Evolutionary conservation across 1,140 invertebrate species (phyloP).

Genomic region (Bombus cullumanus): DNA sequence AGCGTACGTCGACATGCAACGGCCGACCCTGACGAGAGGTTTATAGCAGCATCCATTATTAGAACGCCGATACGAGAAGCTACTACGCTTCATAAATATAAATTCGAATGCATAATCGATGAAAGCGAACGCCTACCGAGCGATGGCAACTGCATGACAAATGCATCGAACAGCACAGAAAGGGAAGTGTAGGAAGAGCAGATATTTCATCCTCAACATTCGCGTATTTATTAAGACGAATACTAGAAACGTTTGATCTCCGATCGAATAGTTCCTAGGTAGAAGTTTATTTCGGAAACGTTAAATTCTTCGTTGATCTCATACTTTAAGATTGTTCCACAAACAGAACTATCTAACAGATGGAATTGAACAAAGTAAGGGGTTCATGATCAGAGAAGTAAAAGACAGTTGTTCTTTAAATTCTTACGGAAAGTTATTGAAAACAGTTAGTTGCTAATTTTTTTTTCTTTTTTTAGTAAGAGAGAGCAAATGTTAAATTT

Average conservation of each 20-base stretch:
- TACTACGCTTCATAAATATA: conserved; percentile 78
- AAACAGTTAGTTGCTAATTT: too few relatives aligned
- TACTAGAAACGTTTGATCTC: neutral
- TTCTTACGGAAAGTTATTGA: too few relatives aligned
- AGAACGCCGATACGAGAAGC: conserved; percentile 66
- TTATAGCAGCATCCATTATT: conserved; percentile 65
- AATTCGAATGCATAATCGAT: conserved; percentile 80
- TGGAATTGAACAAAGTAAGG: too few relatives aligned
- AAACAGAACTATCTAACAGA: too few relatives aligned
- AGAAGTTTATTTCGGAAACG: too few relatives aligned
- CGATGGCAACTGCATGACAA: conserved; percentile 60
- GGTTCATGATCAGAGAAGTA: too few relatives aligned
- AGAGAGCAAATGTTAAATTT: too few relatives aligned
- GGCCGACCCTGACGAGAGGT: conserved; percentile 45
- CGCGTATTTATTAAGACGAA: neutral
- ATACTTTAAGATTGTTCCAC: too few relatives aligned
- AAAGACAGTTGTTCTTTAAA: too few relatives aligned
- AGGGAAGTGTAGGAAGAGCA: neutral
- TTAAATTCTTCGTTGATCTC: too few relatives aligned
- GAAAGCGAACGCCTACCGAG: conserved; percentile 71
- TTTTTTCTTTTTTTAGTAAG: too few relatives aligned
- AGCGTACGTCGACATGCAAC: conserved; percentile 22
- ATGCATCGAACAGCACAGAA: neutral
- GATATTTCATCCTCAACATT: neutral
- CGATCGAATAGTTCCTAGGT: too few relatives aligned